Base-by-base conservation (phyloP, 2,113 vertebrate species). In the Podarcis muralis region DNA sequence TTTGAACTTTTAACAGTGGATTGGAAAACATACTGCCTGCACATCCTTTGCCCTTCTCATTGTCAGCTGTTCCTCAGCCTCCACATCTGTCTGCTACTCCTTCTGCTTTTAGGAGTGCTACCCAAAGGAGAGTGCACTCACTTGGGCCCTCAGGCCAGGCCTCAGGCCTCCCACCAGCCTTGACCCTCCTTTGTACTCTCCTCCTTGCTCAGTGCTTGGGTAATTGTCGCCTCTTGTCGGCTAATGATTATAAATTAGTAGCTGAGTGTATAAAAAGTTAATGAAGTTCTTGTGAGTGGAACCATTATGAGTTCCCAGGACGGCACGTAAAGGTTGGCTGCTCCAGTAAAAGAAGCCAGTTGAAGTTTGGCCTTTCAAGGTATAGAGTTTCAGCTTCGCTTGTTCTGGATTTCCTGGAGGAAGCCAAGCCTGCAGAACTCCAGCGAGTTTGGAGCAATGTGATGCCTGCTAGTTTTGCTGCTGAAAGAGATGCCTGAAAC, bases 211-310 rank as follows among this genome's bases (percentile, higher is more conserved):
- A 91, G 93, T 91, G 90, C 92, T 91, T 91, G 91, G 89, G 93
- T 95, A 96, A 95, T 95, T 95, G 94, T 88, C 92, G 90, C 88
- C 92, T 94, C 96, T 95, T 96, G 94, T 96, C n/a, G 0, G 0
- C 94, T 95, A 96, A 95, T 40, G 94, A 94, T 93, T 96, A 95
- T 97, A 96, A 97, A 97, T 96, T 95, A 96, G 93, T 16, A 43
- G 91, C 87, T 37, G 81, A 94, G 94, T 91, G 91, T 93, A 91
- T 91, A 95, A 93, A 94, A 95, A 93, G 71, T 95, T 95, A 96
- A 95, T 96, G 95, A 95, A 95, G 94, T 95, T 94, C 95, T 62
- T 92, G 93, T 65, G 22, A 57, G 93, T 94, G 96, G 95, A 96
- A 94, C 94, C 94, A 89, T 93, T 95, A 92, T 23, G 93, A 89